Conservation (phyloP, 1,140 invertebrate species). For the Drosophila pectinifera region DNA sequence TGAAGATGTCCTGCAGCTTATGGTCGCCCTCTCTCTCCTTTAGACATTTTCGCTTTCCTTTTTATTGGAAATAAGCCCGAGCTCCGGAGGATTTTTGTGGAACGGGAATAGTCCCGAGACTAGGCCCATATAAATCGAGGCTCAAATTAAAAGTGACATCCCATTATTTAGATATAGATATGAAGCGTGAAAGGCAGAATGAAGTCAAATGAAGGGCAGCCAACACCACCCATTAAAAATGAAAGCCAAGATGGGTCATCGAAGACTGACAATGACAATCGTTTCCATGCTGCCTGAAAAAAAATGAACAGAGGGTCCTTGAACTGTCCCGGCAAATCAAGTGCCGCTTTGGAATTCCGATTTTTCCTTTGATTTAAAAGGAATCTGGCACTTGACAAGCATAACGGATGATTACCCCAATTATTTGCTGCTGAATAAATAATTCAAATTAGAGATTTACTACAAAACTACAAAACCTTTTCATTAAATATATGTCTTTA, state of each 20-base stretch:
- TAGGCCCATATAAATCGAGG: conserved; percentile 64
- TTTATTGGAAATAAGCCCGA: conserved; percentile 67
- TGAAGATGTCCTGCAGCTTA: conserved; percentile 46
- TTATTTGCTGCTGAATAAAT: background rate
- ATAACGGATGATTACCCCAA: background rate
- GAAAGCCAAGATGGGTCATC: conserved; percentile 21
- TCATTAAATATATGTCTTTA: fast-evolving
- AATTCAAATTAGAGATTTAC: no score
- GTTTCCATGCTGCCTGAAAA: conserved; percentile 28
- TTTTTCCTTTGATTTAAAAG: conserved; percentile 13
- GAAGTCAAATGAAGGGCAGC: conserved; percentile 58
- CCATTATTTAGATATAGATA: conserved; percentile 74
- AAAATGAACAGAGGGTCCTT: conserved; percentile 11
- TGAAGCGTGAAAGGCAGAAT: conserved; percentile 26
- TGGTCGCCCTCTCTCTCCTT: background rate
- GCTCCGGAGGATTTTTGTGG: conserved; percentile 21
- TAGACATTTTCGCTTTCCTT: conserved; percentile 27
- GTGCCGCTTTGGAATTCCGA: conserved; percentile 15
- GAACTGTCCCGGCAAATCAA: conserved; percentile 19
- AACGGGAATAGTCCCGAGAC: conserved; percentile 3
- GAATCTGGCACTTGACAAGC: background rate
- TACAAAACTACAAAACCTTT: background rate
- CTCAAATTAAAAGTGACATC: conserved; percentile 81
- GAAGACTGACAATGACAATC: conserved; percentile 46
- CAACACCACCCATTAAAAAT: conserved; percentile 6